phyloP scores from a whole-genome alignment of 53 echinoderm and acorn worm species.

The Patiria pectinifera region DNA sequence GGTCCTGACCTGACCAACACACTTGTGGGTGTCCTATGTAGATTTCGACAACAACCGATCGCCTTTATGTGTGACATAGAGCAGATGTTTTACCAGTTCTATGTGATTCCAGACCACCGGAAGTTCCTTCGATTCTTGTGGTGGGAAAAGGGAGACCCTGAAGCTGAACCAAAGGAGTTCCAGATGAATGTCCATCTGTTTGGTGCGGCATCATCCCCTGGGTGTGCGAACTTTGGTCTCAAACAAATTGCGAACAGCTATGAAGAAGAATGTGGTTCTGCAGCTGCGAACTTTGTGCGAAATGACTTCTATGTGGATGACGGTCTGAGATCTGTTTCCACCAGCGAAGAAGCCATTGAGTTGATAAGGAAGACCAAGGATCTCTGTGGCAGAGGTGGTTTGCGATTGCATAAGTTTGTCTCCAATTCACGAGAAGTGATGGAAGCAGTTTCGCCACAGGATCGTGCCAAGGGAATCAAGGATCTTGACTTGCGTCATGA shows the following conservation, averaged over 20 bases:
- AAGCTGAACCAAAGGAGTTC: too few species aligned
- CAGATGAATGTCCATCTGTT: constrained; percentile 55
- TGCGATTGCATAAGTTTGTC: constrained; percentile 66
- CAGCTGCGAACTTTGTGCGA: constrained; percentile 63
- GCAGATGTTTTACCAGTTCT: constrained; percentile 67
- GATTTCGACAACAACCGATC: constrained; percentile 62
- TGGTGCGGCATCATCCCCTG: constrained; percentile 81
- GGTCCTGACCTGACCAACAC: constrained; percentile 13
- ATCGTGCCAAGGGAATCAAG: constrained; percentile 44
- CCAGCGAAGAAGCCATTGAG: constrained; percentile 4
- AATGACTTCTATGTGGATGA: constrained; percentile 77
- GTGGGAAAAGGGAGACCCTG: too few species aligned
- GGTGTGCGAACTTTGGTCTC: constrained; percentile 69
- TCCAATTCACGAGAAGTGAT: constrained; percentile 77
- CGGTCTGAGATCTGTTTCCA: constrained; percentile 67
- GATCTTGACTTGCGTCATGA: constrained; percentile 38
- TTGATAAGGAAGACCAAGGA: constrained; percentile 41
- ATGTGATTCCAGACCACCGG: constrained; percentile 50
- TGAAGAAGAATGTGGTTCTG: constrained; percentile 63
- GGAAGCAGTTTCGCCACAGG: constrained; percentile 56
- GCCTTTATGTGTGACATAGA: constrained; percentile 56
- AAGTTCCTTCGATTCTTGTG: too few species aligned
- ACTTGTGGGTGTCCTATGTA: constrained; percentile 1
- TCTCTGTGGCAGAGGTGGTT: constrained; percentile 64
- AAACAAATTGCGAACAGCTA: constrained; percentile 56